Conservation (phyloP, 2,113 vertebrate species). For the Myrmecobius fasciatus region DNA sequence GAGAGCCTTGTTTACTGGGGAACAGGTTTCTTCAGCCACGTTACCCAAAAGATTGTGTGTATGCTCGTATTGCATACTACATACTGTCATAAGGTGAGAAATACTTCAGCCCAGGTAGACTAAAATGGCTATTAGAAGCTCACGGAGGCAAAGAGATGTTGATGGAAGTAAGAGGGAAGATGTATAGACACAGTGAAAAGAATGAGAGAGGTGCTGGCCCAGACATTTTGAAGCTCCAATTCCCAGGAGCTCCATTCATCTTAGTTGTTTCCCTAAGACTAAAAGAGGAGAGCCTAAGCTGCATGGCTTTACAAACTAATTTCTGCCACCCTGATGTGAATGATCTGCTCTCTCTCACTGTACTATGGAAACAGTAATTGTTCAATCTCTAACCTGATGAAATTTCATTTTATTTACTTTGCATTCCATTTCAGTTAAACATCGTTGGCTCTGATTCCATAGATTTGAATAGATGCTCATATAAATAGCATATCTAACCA, state of each 20-base stretch:
- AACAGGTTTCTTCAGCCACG: background rate
- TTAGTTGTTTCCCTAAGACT: background rate
- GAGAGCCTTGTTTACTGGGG: background rate
- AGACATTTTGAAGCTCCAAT: background rate
- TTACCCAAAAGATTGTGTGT: background rate
- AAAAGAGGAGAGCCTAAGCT: background rate
- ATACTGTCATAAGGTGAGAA: background rate
- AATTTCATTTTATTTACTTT: background rate
- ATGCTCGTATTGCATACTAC: background rate
- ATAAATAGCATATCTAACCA: background rate
- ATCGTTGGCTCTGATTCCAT: background rate
- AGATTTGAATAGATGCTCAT: background rate
- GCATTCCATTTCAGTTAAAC: background rate
- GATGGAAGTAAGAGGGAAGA: background rate
- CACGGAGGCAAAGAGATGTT: background rate
- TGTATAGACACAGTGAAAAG: background rate
- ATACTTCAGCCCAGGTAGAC: background rate
- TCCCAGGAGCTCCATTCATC: background rate
- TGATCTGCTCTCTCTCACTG: background rate
- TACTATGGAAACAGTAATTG: background rate
- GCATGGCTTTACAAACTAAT: background rate
- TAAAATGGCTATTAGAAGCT: background rate
- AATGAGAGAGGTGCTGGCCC: background rate
- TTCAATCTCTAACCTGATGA: background rate
- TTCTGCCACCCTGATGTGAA: background rate